phyloP scores from a whole-genome alignment of 2,113 vertebrate species.

The Sarotherodon lohbergeri region DNA sequence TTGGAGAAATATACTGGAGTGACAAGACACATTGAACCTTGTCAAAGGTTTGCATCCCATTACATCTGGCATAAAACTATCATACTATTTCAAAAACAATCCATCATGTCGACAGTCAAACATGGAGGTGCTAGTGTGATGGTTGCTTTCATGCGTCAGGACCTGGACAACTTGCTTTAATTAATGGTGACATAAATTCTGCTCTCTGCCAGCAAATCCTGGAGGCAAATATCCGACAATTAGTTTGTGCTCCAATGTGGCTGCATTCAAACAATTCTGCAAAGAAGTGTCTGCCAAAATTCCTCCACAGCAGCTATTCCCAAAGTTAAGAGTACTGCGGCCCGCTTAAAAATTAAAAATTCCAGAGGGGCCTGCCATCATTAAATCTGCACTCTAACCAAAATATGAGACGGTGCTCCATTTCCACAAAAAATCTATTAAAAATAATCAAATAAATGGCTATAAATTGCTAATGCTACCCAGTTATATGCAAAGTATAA shows the following conservation, averaged over 20 bases:
- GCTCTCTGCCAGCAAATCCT: not conserved
- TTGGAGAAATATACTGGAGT: not conserved
- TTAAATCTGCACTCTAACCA: not conserved
- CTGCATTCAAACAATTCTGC: not conserved
- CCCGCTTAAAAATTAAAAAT: not conserved
- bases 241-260: not conserved
- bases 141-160: not conserved
- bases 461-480: not conserved
- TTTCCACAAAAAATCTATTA: fast-evolving
- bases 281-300: not conserved
- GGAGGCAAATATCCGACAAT: not conserved
- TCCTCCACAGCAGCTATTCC: not conserved
- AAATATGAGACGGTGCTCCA: not conserved
- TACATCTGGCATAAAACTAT: not conserved
- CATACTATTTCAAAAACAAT: not conserved
- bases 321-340: not conserved
- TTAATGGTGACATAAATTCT: not conserved
- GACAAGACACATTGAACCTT: not conserved
- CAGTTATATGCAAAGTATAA: not conserved
- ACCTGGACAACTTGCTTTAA: not conserved
- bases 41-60: not conserved
- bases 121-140: not conserved
- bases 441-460: not conserved
- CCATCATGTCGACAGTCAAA: not conserved
- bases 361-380: not conserved